Base-by-base conservation (phyloP, 1,140 invertebrate genomes). In the Idris sp. region DNA sequence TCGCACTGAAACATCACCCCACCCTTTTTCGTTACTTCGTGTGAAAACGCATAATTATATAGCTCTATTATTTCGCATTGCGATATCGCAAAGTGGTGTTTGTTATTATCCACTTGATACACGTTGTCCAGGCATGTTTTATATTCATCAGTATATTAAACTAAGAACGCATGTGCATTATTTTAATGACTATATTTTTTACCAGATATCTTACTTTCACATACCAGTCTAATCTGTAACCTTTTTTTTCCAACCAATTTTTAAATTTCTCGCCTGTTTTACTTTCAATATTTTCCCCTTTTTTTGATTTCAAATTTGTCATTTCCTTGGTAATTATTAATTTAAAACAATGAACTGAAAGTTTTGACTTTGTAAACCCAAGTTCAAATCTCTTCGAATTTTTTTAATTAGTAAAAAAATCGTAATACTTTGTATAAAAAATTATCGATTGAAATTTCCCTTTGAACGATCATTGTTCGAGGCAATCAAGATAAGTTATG, bases 61-160 rank as follows among this genome's bases (percentile, higher is more conserved):
- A 72, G 28, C 56, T 28, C 49, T 14, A 41, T 54, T 61, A 71
- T 69, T 69, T 58, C 7, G 22, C 28, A 10, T 36, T 26, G 31
- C 54, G 54, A 48, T 54, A 62, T 49, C 33, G 49, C 38, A 62
- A 71, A 62, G 59, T 48, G 49, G 30, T 43, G 51, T 49, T 64
- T 58, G 67, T 64, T 62, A 62, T 72, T 72, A 64, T 72, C 58
- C 58, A 64, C 40, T 71, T 54, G 67, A 62, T 61, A 53, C 46
- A 61, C 38, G 65, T 31, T 40, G 56, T 48, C 56, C 41, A 58
- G 58, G 43, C 68, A 72, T 72, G 49, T 43, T 72, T 72, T 56
- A 51, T 54, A 62, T 62, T 62, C 49, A 41, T 72, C 49, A 49
- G 46, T 36, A n/a, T 61, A 61, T 61, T 61, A 56, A 38, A 54